Evolutionary conservation across 2,797 vertebrate genomes (phyloP), one percentile per base, ranked within the genome.

Genomic region (Bovichtus variegatus): DNA sequence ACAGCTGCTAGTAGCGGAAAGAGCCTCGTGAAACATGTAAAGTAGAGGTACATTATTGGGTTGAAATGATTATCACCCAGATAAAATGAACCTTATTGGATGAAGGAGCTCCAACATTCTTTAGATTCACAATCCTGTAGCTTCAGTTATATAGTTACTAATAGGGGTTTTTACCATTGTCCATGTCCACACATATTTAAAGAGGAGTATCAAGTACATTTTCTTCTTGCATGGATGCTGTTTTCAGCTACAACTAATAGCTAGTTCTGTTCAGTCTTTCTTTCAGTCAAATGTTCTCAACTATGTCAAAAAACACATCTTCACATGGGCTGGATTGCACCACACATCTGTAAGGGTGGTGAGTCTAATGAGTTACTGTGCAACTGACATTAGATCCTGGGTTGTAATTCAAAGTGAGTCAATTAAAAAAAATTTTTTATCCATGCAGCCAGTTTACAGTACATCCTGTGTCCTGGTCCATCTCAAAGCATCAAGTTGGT

Each of bases 121-220:
- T 81, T 9, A 47, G n/a, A 68, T 68, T 76, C 63, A 71, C 38
- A 70, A 64, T 58, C 54, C 25, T 71, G 47, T 27, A 55, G 54
- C 41, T 61, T 64, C 49, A 73, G 38, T 73, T 72, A 54, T 21
- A 43, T 21, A 31, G 31, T 34, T 53, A 54, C 9, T 38, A 47
- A 66, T 38, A 44, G 40, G 34, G 76, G 31, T 64, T 51, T 59
- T 64, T 19, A 50, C 10, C 31, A 23, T 13, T 77, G 41, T 74
- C 41, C 23, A 43, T 47, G 3, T n/a, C 6, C 5, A 54, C 44
- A 50, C 21, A 55, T 46, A 34, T 46, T 44, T 21, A 44, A 29
- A 29, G 6, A 62, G 7, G 2, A 65, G 27, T 31, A 69, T 75
- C 12, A 73, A 54, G 55, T 85, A 0, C 1, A 50, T 72, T 57